Base-by-base conservation (phyloP, 2,888 invertebrate genomes). In the Agrochola lychnidis region DNA sequence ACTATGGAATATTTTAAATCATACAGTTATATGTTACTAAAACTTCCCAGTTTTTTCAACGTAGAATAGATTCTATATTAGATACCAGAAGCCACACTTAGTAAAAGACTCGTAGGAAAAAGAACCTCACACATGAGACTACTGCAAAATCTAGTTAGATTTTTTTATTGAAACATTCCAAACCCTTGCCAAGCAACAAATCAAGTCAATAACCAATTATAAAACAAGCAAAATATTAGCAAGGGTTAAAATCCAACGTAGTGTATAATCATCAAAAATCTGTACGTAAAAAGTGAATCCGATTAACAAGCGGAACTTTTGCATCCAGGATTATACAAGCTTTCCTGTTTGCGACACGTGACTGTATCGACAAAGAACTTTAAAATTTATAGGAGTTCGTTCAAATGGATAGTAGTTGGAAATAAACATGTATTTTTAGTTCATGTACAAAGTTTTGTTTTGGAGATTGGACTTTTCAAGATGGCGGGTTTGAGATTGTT, bases 251-350 rank as follows among this genome's bases (percentile, higher is more conserved):
- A 73, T 68, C 56, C 73, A 64, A 51, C 61, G 64, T 63, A 82
- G 70, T 70, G 56, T 64, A 71, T 79, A 75, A 81, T 84, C 81
- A 76, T 62, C 45, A 78, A 81, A 88, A 87, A 85, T 78, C 73
- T 80, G 73, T 61, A 78, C 81, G 85, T 87, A 87, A 90, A 88
- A 85, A 90, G 80, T 82, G 79, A 85, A 88, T 84, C 80, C 81
- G 71, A 86, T 88, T 90, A 90, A 86, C 85, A 75, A 85, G 85
- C 80, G 71, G 63, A 87, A 88, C 86, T 88, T 89, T 81, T 84
- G 81, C 79, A 86, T 88, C 71, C 74, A 78, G 85, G 86, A 89
- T 89, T 85, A 87, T 84, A 82, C 79, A 76, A 76, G 74, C 75
- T 71, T 73, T 78, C 82, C 66, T 80, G 82, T 81, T 84, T 74